Evolutionary conservation across 2,113 vertebrate genomes (phyloP), one percentile per base, ranked within the genome.

Genomic region (Prunella himalayana): DNA sequence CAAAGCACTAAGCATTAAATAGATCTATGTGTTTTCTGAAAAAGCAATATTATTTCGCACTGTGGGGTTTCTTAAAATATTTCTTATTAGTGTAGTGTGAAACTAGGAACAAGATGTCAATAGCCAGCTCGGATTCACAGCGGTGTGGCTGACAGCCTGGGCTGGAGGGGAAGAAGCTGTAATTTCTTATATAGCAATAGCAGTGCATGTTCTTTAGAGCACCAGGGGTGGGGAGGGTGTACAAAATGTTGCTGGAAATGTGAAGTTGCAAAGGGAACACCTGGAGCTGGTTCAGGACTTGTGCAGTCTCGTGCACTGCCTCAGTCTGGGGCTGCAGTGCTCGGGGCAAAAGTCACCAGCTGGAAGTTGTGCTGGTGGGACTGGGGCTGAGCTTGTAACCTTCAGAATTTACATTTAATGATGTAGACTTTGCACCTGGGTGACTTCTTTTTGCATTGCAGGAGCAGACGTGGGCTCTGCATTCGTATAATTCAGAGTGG

Each of bases 1-100:
- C 94, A 91, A 96, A 98, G 97, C 95, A 97, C 96, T 96, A 85
- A 97, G 97, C 97, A 98, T 98, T 98, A 98, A 97, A 95, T 84
- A 97, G 96, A 96, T 88, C 95, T 96, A 21, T 96, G 92, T 97
- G 96, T 96, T 97, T 98, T 97, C 96, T 88, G 82, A 75, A 95
- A 97, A 97, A 97, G 95, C 95, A 97, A 97, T 97, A 97, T 98
- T 96, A 97, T 97, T 98, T 98, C 8, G 16, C 91, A 84, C 96
- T 86, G 94, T 95, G 95, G 97, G 97, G 92, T 96, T 97, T 95
- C 96, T 90, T 94, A 95, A 94, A 88, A 88, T 42, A 80, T 92
- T 97, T 97, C 95, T 39, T 94, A 87, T 98, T 97, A 96, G 88
- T 94, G 79, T 95, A 61, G 63, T 90, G 64, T 92, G 95, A 95